These are phyloP conservation scores for Marmota flaviventris DNA, from an alignment of 2,113 vertebrate species.

Conservation along the genomic window DNA sequence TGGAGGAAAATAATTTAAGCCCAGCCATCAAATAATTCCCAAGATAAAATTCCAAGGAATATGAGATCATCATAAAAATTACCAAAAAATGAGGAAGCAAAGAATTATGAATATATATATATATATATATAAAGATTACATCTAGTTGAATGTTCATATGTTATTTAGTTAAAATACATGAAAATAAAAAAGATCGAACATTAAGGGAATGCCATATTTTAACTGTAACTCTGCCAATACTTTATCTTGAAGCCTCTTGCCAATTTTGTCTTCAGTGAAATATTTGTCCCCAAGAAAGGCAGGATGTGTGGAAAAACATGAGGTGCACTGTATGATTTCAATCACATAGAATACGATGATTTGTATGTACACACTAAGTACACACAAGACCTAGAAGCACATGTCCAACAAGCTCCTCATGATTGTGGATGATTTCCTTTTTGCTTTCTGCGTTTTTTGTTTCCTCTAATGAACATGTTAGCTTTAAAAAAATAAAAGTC, in stretches of 20 bases:
- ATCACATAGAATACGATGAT: neutral
- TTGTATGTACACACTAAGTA: neutral
- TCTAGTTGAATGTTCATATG: neutral
- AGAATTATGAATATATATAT: neutral
- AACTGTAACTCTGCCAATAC: neutral
- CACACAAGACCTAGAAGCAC: neutral
- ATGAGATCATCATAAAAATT: neutral
- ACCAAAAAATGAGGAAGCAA: neutral
- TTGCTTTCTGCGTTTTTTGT: neutral
- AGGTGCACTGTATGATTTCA: neutral
- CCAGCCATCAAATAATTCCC: neutral
- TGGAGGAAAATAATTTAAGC: neutral
- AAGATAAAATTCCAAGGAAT: neutral
- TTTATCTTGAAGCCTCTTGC: neutral
- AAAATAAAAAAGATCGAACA: neutral
- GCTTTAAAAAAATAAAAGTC: neutral
- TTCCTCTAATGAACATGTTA: neutral
- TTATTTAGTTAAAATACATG: neutral
- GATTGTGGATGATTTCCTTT: neutral
- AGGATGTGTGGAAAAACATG: neutral
- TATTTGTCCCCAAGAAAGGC: neutral
- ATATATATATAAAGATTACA: neutral
- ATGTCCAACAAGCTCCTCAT: neutral
- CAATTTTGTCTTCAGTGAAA: neutral
- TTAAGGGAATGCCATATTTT: neutral